phyloP scores from a whole-genome alignment of 1,140 invertebrate genomes.

The Lepidurus apus region DNA sequence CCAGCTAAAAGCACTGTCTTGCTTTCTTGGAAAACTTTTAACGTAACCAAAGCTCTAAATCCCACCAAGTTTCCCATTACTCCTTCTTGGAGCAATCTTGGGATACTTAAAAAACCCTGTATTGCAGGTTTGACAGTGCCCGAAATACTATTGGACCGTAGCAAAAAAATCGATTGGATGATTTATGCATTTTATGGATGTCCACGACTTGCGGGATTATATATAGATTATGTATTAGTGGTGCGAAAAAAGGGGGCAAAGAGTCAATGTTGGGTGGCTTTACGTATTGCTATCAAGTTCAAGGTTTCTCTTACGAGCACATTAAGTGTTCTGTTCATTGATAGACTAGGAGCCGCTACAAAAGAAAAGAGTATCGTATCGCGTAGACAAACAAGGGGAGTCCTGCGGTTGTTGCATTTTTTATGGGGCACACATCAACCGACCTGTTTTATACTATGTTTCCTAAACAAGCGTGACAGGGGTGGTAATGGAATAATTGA shows the following conservation, averaged over 20 bases:
- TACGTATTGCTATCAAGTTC: not conserved
- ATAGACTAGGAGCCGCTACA: slow-evolving; percentile 7
- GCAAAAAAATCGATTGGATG: not conserved
- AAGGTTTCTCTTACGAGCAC: not conserved
- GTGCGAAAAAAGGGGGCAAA: not conserved
- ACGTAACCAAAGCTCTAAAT: not conserved
- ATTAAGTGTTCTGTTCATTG: slow-evolving; percentile 19
- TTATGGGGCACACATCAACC: slow-evolving; percentile 14
- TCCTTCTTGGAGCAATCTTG: not conserved
- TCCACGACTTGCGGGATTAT: not conserved
- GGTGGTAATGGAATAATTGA: slow-evolving; percentile 13
- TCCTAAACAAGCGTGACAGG: slow-evolving; percentile 14
- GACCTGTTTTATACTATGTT: not conserved
- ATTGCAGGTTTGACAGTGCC: no score
- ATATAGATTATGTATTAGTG: not conserved
- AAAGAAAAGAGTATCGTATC: slow-evolving; percentile 11
- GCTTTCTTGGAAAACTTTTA: not conserved
- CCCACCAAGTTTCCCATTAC: not conserved
- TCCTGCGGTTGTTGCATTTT: slow-evolving; percentile 13
- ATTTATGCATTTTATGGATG: not conserved
- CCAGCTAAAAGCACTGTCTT: not conserved
- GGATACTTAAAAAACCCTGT: no score
- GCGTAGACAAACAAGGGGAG: slow-evolving; percentile 9
- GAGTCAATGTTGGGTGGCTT: not conserved
- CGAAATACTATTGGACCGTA: no score